Base-by-base conservation (phyloP, 1,140 invertebrate species). In the Drosophila ananassae region DNA sequence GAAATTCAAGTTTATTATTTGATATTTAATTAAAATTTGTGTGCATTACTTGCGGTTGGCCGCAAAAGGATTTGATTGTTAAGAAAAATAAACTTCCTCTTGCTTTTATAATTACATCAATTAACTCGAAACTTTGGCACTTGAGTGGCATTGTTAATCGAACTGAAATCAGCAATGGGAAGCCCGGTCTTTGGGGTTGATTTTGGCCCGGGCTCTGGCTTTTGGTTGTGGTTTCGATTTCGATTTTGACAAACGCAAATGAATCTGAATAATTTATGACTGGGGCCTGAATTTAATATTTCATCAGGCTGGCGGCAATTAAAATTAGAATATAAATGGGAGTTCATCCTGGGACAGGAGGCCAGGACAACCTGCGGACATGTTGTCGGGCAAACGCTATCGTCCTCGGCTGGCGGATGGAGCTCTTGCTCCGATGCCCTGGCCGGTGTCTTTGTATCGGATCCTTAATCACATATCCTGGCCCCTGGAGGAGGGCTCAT, bases 381-480 rank as follows among this genome's bases (percentile, higher is more conserved):
- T 48, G 59, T 37, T 32, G 46, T 13, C 17, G 17, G 37, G 47
- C 41, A 24, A 50, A 55, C 79, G 76, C 22, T 89, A 87, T 62
- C 54, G 67, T 24, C 83, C 83, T 6, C 56, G 79, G 30, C 64
- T 83, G 8, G 50, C 39, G 2, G 41, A 87, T 44, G 83, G 83
- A 24, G 44, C 48, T 7, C 5, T 67, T 3, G 83, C 59, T 1
- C 75, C 72, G 12, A 22, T 89, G 59, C 53, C 68, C 21, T 89
- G 83, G 83, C 83, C 83, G 0, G 30, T 87, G 57, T 60, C 76
- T 24, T 0, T 87, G 9, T 87, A 87, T 25, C 66, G 83, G 7
- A 41, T 41, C 3, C 30, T 89, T 4, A 87, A 87, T 47, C 83
- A 89, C 25, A 69, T 82, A 6, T 48, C 60, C 17, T 87, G 83